These are phyloP conservation scores for Limnodromus scolopaceus DNA, from an alignment of 2,797 vertebrate species.

Conservation along the genomic window DNA sequence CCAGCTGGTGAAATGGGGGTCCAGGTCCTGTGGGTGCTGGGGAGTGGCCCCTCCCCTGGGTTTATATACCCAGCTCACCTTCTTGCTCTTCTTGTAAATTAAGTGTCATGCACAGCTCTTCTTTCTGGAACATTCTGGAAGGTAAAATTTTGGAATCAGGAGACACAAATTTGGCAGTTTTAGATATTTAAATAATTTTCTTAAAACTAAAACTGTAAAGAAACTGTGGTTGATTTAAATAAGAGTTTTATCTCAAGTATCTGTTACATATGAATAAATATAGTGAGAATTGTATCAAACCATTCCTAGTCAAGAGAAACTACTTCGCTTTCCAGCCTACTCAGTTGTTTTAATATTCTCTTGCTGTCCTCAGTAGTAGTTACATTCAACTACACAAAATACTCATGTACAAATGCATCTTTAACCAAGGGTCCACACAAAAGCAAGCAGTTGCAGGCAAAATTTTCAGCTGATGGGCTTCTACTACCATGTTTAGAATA, in stretches of 20 bases:
- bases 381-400: not conserved
- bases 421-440: not conserved
- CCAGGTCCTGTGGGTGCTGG: not conserved
- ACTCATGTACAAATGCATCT: not conserved
- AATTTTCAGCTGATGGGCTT: not conserved
- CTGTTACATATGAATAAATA: not conserved
- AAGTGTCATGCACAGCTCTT: not conserved
- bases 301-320: not conserved
- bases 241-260: constrained; percentile 14
- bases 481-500: not conserved
- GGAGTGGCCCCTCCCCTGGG: too few relatives aligned
- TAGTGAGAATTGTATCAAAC: not conserved
- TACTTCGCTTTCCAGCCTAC: not conserved
- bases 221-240: not conserved
- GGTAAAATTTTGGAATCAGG: not conserved
- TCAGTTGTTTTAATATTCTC: not conserved
- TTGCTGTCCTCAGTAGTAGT: not conserved
- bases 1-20: not conserved
- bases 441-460: not conserved
- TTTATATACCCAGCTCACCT: not conserved
- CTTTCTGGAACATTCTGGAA: not conserved
- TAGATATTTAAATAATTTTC: not conserved
- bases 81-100: not conserved
- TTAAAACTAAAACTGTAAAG: not conserved
- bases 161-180: not conserved